Evolutionary conservation across 2,797 vertebrate species (phyloP).

Genomic region (Margarornis squamiger): DNA sequence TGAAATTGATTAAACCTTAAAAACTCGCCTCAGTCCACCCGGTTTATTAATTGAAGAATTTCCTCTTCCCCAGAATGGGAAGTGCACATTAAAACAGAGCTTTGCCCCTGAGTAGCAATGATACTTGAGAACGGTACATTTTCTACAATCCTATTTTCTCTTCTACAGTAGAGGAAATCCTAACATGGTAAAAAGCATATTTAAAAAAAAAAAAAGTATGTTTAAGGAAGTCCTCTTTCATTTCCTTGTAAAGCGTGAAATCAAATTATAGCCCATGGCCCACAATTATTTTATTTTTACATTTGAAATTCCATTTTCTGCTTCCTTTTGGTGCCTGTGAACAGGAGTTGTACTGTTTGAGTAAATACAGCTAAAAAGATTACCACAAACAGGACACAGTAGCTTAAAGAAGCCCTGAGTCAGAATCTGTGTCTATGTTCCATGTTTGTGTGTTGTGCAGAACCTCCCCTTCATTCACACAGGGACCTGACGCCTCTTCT

Average conservation of each 20-base stretch:
- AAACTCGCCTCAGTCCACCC: conserved; percentile 81
- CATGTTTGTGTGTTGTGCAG: neutral
- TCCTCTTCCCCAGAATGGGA: conserved; percentile 89
- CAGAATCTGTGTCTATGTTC: neutral
- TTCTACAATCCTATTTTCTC: conserved; percentile 80
- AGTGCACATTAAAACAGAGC: conserved; percentile 82
- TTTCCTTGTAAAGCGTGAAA: conserved; percentile 82
- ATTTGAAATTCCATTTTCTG: conserved; percentile 76
- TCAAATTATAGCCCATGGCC: conserved; percentile 76
- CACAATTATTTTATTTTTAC: conserved; percentile 78
- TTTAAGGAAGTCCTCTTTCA: conserved; percentile 79
- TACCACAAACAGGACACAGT: conserved; percentile 46
- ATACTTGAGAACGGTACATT: conserved; percentile 78
- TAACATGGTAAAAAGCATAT: conserved; percentile 77
- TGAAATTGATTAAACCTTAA: conserved; percentile 90
- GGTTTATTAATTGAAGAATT: conserved; percentile 88
- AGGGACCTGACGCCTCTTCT: neutral
- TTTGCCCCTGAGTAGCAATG: conserved; percentile 77
- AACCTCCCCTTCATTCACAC: neutral
- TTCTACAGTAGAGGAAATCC: conserved; percentile 76
- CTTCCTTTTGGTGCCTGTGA: conserved; percentile 67
- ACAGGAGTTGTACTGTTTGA: conserved; percentile 67
- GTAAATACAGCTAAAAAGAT: conserved; percentile 71
- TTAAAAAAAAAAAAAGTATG: conserved; percentile 17
- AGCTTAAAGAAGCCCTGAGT: conserved; percentile 48